Evolutionary conservation across 2,888 invertebrate genomes (phyloP).

Genomic region (Amphiduros pacificus): DNA sequence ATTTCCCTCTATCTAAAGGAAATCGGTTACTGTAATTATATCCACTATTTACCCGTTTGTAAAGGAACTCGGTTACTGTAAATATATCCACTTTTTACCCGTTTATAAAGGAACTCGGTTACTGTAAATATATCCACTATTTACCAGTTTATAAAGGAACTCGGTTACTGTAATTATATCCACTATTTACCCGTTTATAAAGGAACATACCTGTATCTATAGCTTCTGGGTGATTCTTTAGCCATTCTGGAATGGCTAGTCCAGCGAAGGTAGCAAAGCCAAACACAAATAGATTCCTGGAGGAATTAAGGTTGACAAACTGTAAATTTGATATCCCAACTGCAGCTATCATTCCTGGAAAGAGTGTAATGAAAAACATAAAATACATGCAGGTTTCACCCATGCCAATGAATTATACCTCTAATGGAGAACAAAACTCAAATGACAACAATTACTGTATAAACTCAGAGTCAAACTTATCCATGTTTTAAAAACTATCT

Average conservation of each 20-base stretch:
- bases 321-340: background rate
- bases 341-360: background rate
- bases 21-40: too few species aligned
- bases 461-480: too few species aligned
- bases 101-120: too few species aligned
- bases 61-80: too few species aligned
- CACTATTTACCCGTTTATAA: too few species aligned
- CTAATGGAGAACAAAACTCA: background rate
- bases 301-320: background rate
- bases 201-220: slow-evolving; percentile 45
- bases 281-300: slow-evolving; percentile 68
- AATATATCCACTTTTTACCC: too few species aligned
- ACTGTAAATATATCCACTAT: too few species aligned
- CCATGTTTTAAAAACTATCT: too few species aligned
- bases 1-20: too few species aligned
- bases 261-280: slow-evolving; percentile 86
- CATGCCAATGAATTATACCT: background rate
- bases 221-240: slow-evolving; percentile 30
- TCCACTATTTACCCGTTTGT: too few species aligned
- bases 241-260: slow-evolving; percentile 61
- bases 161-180: too few species aligned
- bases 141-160: too few species aligned
- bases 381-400: background rate
- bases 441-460: background rate
- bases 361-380: background rate